These are phyloP conservation scores for Scaptomyza tumidula DNA, from an alignment of 2,888 invertebrate genomes.

Conservation along the genomic window DNA sequence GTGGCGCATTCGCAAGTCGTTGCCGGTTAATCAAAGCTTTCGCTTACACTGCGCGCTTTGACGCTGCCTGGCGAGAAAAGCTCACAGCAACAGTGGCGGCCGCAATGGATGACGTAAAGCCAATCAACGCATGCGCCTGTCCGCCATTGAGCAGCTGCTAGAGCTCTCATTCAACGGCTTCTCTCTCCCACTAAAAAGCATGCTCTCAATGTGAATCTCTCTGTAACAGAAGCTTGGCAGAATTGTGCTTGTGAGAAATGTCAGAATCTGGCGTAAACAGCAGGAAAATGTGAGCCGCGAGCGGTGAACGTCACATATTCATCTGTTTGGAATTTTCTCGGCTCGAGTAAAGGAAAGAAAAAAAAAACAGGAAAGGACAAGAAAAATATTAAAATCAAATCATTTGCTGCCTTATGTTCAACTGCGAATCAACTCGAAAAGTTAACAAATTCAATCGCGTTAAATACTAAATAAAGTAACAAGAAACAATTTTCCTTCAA, in stretches of 20 bases:
- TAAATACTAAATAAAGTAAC: constrained; percentile 13
- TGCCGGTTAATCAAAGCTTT: constrained; percentile 25
- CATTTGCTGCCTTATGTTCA: constrained; percentile 65
- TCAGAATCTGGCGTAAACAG: constrained; percentile 75
- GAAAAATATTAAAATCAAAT: constrained; percentile 56
- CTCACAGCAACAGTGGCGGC: constrained; percentile 51
- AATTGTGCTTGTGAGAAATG: constrained; percentile 60
- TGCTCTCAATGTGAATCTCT: not conserved
- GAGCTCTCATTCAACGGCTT: constrained; percentile 2
- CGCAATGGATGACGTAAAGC: constrained; percentile 70
- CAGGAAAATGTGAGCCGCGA: constrained; percentile 74
- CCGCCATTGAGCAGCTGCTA: constrained; percentile 31
- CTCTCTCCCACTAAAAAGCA: not conserved
- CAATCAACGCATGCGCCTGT: constrained; percentile 56
- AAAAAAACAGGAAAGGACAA: constrained; percentile 23
- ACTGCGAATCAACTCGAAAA: constrained; percentile 38
- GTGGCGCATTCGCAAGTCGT: constrained; percentile 25
- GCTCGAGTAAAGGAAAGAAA: constrained; percentile 47
- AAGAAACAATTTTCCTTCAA: constrained; percentile 8
- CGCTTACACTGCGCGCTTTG: constrained; percentile 11
- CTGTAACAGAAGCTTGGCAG: constrained; percentile 10
- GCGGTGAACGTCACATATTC: constrained; percentile 68
- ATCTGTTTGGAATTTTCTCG: constrained; percentile 77
- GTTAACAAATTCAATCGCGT: constrained; percentile 38
- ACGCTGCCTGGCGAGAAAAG: constrained; percentile 37